Evolutionary conservation across 2,113 vertebrate genomes (phyloP).

Genomic region (Muscicapa adusta): DNA sequence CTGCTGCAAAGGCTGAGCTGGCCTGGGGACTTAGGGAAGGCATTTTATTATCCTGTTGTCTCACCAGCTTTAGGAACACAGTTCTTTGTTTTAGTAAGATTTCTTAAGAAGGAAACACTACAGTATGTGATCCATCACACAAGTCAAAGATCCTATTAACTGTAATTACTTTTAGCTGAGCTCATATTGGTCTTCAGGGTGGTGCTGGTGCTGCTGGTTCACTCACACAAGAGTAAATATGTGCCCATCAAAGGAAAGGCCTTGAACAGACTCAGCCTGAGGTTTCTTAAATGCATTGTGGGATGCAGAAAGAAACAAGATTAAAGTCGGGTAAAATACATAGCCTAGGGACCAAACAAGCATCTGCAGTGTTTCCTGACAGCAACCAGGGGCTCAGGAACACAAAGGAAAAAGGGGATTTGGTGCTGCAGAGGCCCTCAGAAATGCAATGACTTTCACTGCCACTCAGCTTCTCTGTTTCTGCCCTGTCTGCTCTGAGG

Average conservation of each 20-base stretch:
- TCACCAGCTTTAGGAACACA: not conserved
- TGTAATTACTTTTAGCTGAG: slow-evolving; percentile 44
- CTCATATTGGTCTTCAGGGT: not conserved
- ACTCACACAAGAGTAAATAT: not conserved
- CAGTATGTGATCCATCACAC: slow-evolving; percentile 1
- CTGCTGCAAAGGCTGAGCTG: not conserved
- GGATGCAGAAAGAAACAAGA: slow-evolving; percentile 19
- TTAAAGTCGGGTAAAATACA: not conserved
- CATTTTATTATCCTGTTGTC: slow-evolving; percentile 10
- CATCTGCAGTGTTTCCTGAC: not conserved
- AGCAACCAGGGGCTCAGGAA: not conserved
- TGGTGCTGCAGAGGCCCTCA: not conserved
- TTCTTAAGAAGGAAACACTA: slow-evolving; percentile 34
- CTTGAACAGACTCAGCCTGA: not conserved
- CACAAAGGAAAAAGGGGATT: not conserved
- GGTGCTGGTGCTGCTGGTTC: not conserved
- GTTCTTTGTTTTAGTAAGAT: slow-evolving; percentile 3
- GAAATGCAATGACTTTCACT: not conserved
- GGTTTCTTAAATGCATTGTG: slow-evolving; percentile 15
- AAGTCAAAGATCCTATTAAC: slow-evolving; percentile 43
- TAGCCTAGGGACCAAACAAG: not conserved
- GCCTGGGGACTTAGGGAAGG: not conserved
- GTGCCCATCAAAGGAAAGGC: not conserved
- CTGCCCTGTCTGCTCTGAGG: not conserved
- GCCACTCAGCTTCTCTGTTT: not conserved